Base-by-base conservation (phyloP, 2,797 vertebrate genomes). In the Tapera naevia region DNA sequence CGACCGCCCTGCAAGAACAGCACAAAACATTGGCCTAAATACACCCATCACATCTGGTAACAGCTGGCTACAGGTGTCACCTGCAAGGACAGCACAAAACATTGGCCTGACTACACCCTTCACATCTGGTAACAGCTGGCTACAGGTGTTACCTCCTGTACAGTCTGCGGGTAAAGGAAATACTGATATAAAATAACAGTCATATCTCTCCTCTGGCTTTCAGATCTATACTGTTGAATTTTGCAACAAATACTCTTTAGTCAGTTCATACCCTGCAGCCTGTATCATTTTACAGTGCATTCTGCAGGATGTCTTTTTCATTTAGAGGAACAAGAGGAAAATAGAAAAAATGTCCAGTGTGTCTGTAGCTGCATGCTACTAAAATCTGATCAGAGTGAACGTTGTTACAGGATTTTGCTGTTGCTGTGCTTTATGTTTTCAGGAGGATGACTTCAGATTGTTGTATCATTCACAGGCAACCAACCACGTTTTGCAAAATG, bases 41-140 rank as follows among this genome's bases (percentile, higher is more conserved):
- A 86, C 45, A n/a, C 6, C 78, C 43, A n/a, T 60, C 16, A 43
- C 65, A 27, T 75, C 84, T 96, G 98, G 97, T 98, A 93, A 95
- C 66, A 61, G 17, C 57, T 94, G 89, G 46, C 57, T 81, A 51
- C 65, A 75, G 64, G 8, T 37, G 10, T 39, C 37, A 79, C 7
- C 27, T 86, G 10, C 45, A 19, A 35, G 24, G 9, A 66, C 8
- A 1, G 15, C 43, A 56, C 50, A 37, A n/a, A 66, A 46, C 0
- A 1, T 3, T 37, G 74, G 39, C 41, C 27, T 2, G 1, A 14
- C 46, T 72, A 86, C 45, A n/a, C 6, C 78, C 43, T n/a, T 60
- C 16, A 43, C 65, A 27, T 75, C 84, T 96, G 98, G 97, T 98
- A 93, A 95, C 66, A 61, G 17, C 57, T 94, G 89, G 46, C 57